Conservation (phyloP, 2,797 vertebrate species). For the Argya squamiceps region DNA sequence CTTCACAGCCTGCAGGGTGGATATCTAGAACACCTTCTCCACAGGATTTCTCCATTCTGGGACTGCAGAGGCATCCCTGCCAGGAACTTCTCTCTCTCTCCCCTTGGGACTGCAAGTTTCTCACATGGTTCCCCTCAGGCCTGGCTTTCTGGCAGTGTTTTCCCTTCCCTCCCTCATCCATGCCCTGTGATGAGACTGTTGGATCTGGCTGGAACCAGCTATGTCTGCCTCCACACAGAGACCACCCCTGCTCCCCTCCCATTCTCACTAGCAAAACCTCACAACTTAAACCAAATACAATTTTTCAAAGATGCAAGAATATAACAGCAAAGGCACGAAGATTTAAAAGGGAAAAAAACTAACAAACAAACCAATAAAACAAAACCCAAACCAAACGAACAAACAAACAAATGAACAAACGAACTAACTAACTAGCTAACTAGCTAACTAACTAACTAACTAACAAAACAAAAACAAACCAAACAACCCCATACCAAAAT, state of each 20-base stretch:
- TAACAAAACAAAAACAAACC: accelerated
- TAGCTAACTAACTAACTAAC: too few species aligned
- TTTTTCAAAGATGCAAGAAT: neutral
- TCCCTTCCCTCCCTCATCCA: neutral
- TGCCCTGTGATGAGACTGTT: neutral
- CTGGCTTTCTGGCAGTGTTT: accelerated
- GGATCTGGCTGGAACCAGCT: neutral
- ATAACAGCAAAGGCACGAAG: neutral
- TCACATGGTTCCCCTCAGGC: accelerated
- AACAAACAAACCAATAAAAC: neutral
- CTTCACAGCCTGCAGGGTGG: neutral
- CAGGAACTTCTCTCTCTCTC: neutral
- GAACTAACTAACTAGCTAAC: too few species aligned
- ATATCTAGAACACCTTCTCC: neutral
- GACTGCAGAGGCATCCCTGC: neutral
- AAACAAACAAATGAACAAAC: too few species aligned
- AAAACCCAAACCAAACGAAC: neutral
- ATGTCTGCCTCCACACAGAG: too few species aligned
- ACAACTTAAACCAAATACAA: neutral
- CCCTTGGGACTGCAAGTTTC: accelerated
- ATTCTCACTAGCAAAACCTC: neutral
- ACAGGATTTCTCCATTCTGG: too few species aligned
- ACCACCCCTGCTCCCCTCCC: accelerated
- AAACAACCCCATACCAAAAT: neutral
- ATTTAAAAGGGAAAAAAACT: neutral